Evolutionary conservation across 2,797 vertebrate species (phyloP).

Genomic region (Delichon dasypus): DNA sequence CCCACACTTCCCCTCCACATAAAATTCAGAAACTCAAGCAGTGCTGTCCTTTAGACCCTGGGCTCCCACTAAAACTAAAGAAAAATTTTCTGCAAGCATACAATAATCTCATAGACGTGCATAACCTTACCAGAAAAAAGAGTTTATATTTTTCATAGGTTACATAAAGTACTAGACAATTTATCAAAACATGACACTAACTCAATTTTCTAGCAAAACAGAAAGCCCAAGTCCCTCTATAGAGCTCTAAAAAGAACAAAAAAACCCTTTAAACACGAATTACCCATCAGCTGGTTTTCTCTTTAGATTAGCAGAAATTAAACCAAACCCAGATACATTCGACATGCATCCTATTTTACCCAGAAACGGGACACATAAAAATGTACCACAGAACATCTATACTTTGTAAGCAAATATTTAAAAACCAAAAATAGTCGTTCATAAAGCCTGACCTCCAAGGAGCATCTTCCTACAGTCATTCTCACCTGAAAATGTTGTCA

Average conservation of each 20-base stretch:
- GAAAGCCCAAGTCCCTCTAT: background rate
- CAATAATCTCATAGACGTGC: fast-evolving
- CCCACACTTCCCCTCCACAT: background rate
- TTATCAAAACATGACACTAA: background rate
- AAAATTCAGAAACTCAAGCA: background rate
- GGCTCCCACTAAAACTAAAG: background rate
- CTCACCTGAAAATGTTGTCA: background rate
- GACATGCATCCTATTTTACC: fast-evolving
- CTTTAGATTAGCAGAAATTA: background rate
- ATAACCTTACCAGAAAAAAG: background rate
- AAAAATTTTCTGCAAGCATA: background rate
- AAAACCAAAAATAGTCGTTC: background rate
- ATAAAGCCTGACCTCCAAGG: background rate
- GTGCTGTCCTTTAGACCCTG: background rate
- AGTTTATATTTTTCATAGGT: background rate
- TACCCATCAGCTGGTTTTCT: background rate
- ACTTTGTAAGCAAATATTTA: background rate
- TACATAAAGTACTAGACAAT: background rate
- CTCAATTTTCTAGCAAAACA: background rate
- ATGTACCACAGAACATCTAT: fast-evolving
- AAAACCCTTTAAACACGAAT: background rate
- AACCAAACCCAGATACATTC: background rate
- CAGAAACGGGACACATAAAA: background rate
- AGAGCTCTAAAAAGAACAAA: background rate
- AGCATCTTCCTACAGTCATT: background rate